Conservation (phyloP, 2,797 vertebrate species). For the Thunnus albacares region DNA sequence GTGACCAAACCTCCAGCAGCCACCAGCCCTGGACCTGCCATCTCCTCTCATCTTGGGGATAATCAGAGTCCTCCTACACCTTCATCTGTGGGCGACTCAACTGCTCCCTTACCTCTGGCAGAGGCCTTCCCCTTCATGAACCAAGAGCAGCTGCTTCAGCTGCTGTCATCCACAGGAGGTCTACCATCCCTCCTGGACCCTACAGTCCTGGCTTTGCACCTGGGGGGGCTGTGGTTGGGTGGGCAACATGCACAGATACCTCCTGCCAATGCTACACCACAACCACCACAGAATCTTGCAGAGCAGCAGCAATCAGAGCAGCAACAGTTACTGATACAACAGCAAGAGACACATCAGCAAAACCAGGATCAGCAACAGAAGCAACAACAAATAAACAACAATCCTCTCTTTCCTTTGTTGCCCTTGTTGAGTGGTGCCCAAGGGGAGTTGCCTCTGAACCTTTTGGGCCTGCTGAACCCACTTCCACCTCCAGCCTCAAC, state of each 20-base stretch:
- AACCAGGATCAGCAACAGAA: conserved; percentile 82
- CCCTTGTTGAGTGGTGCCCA: conserved; percentile 85
- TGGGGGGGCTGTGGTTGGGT: conserved; percentile 83
- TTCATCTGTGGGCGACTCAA: conserved; percentile 69
- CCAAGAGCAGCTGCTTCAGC: conserved; percentile 92
- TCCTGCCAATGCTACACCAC: conserved; percentile 59
- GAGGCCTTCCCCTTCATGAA: conserved; percentile 93
- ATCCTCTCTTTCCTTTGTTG: conserved; percentile 80
- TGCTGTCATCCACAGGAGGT: conserved; percentile 86
- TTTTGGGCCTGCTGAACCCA: conserved; percentile 87
- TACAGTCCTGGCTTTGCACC: conserved; percentile 83
- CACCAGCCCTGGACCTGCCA: conserved; percentile 73
- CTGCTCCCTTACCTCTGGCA: conserved; percentile 80
- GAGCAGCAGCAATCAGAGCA: conserved; percentile 76
- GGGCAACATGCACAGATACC: conserved; percentile 77
- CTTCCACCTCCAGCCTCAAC: conserved; percentile 83
- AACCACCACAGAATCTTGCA: conserved; percentile 61
- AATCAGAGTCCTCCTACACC: conserved; percentile 60
- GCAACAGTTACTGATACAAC: conserved; percentile 69
- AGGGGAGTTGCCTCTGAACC: conserved; percentile 85
- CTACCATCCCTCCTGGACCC: conserved; percentile 87
- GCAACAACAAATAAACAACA: conserved; percentile 84
- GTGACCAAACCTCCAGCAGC: conserved; percentile 61
- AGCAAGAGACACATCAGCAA: conserved; percentile 74
- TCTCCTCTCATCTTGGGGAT: conserved; percentile 65